Percentiles rank a stretch among this genome's conserved stretches.
Conservation (phyloP, 2,113 vertebrate genomes). For the Callorhinus ursinus region DNA sequence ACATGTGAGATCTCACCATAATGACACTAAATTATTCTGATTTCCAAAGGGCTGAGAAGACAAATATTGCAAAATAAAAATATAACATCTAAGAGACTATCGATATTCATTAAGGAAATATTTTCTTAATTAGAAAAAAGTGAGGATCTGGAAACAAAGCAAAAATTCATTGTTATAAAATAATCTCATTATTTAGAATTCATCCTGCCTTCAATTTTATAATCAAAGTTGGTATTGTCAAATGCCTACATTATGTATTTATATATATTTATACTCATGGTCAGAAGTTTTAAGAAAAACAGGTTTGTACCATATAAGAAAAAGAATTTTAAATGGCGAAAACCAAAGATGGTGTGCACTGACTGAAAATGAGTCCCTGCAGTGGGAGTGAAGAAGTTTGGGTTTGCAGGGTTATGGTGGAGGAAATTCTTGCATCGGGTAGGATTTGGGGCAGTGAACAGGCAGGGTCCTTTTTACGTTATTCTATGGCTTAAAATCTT, state of each 20-base stretch:
- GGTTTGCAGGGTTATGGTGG: not conserved
- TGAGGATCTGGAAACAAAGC: not conserved
- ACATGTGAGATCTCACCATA: not conserved
- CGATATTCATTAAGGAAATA: not conserved
- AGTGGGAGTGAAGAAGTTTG: not conserved
- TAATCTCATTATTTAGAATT: not conserved
- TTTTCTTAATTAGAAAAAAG: not conserved
- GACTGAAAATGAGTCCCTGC: too few species aligned
- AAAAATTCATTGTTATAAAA: conserved; percentile 2
- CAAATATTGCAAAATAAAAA: not conserved
- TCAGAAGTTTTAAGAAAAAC: not conserved
- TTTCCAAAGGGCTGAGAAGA: not conserved
- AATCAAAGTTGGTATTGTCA: not conserved
- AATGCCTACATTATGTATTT: not conserved
- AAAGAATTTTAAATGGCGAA: not conserved
- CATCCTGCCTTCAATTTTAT: not conserved
- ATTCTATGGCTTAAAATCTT: not conserved
- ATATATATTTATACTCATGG: not conserved
- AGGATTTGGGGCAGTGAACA: not conserved
- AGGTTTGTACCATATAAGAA: not conserved
- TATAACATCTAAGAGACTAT: not conserved
- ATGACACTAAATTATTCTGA: not conserved
- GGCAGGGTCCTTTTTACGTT: not conserved
- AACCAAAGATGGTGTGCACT: not conserved
- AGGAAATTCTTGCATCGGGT: not conserved